phyloP scores from a whole-genome alignment of 2,113 vertebrate species.

The Melanerpes aurifrons region DNA sequence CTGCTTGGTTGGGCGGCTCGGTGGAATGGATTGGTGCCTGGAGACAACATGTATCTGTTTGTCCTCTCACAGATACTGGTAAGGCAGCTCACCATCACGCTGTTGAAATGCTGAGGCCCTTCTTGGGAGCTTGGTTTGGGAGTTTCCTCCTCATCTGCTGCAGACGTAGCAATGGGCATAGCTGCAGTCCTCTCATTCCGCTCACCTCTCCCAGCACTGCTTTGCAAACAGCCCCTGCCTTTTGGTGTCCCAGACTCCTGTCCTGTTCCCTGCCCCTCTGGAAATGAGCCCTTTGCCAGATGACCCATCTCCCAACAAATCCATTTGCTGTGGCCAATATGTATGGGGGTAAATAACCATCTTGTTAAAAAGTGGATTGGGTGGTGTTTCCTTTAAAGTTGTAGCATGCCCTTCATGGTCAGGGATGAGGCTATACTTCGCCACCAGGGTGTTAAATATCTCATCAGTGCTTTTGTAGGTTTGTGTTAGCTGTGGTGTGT shows the following conservation, averaged over 20 bases:
- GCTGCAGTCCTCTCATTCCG: not conserved
- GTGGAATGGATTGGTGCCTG: slow-evolving; percentile 81
- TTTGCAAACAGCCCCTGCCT: not conserved
- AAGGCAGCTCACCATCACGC: slow-evolving; percentile 47
- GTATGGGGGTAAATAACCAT: accelerated
- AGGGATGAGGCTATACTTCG: not conserved
- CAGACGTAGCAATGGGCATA: not conserved
- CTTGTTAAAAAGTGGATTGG: not conserved
- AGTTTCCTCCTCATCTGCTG: not conserved
- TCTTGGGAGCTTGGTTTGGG: not conserved
- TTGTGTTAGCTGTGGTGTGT: not conserved
- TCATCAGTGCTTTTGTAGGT: not conserved
- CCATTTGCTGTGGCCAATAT: not conserved
- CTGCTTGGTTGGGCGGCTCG: slow-evolving; percentile 67
- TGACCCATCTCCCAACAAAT: not conserved
- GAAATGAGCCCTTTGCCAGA: not conserved
- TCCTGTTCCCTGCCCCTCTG: not conserved
- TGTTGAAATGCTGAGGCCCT: not conserved
- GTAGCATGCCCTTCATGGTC: not conserved
- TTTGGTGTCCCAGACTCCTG: not conserved
- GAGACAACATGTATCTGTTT: slow-evolving; percentile 82
- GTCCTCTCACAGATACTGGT: slow-evolving; percentile 90
- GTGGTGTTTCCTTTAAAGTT: not conserved
- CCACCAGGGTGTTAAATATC: not conserved
- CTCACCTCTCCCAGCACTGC: not conserved